Percentiles rank a stretch among this genome's conserved stretches.
Evolutionary conservation across 2,888 invertebrate species (phyloP).

Genomic region (Drosophila colorata): DNA sequence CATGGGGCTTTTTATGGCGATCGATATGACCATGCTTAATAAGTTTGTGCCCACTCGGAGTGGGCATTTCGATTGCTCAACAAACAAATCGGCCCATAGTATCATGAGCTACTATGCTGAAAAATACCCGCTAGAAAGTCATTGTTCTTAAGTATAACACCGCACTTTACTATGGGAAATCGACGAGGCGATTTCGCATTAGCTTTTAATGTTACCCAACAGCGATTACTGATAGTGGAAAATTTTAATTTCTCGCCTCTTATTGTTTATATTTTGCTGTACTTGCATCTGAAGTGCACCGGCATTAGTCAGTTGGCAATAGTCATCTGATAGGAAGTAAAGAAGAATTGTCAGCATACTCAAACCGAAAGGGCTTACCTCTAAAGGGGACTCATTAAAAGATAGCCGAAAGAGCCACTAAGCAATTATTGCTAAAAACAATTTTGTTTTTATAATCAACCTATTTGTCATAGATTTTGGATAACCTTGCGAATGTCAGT

Average conservation of each 20-base stretch:
- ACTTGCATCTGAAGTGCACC: slow-evolving; percentile 43
- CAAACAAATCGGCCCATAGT: slow-evolving; percentile 47
- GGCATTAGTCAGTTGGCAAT: slow-evolving; percentile 43
- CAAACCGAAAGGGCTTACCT: slow-evolving; percentile 12
- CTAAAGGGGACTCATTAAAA: slow-evolving; percentile 11
- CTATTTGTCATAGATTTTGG: slow-evolving; percentile 4
- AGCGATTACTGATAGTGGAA: slow-evolving; percentile 40
- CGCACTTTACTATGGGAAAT: slow-evolving; percentile 41
- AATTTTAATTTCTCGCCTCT: slow-evolving; percentile 10
- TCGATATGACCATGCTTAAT: slow-evolving; percentile 54
- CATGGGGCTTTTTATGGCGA: slow-evolving; percentile 58
- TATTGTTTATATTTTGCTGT: slow-evolving; percentile 10
- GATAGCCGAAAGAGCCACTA: slow-evolving; percentile 12
- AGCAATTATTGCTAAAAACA: slow-evolving; percentile 3
- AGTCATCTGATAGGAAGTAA: slow-evolving; percentile 42
- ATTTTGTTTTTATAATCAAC: slow-evolving; percentile 1
- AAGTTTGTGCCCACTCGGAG: slow-evolving; percentile 38
- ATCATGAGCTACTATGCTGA: slow-evolving; percentile 25
- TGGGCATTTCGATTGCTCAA: slow-evolving; percentile 60
- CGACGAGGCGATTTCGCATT: slow-evolving; percentile 20
- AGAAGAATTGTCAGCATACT: slow-evolving; percentile 14
- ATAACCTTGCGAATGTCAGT: slow-evolving; percentile 49
- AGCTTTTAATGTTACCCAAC: slow-evolving; percentile 36
- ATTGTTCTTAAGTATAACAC: slow-evolving; percentile 48
- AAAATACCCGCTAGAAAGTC: slow-evolving; percentile 23